Percentiles rank a stretch among this genome's conserved stretches.
Evolutionary conservation across 1,140 invertebrate species (phyloP).

Genomic region (Anadara kagoshimensis): DNA sequence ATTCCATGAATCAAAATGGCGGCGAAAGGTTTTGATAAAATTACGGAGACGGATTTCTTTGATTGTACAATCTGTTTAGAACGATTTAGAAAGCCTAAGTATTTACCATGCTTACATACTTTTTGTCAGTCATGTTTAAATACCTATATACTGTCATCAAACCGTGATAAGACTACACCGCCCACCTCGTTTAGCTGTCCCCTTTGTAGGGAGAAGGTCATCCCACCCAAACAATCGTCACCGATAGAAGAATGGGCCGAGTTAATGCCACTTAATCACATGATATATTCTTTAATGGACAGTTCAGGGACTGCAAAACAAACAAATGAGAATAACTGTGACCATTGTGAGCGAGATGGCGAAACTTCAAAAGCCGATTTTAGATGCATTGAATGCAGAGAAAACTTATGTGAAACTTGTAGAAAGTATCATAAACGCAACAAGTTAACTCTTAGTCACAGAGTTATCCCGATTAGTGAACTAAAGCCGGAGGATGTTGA

Average conservation of each 20-base stretch:
- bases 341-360: constrained; percentile 8
- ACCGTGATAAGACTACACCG: neutral
- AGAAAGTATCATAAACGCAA: constrained; percentile 2
- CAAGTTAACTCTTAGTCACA: constrained; percentile 1
- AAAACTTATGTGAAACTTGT: constrained; percentile 14
- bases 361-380: neutral
- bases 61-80: constrained; percentile 28
- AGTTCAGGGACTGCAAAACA: neutral
- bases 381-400: constrained; percentile 23
- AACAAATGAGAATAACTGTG: neutral
- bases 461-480: constrained; percentile 6
- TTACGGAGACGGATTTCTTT: neutral
- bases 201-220: constrained; percentile 8
- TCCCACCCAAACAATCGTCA: neutral
- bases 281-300: neutral
- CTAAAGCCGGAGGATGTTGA: neutral
- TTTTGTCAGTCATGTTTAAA: constrained; percentile 23
- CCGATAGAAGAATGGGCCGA: constrained; percentile 1
- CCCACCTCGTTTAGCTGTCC: constrained; percentile 11
- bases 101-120: constrained; percentile 33
- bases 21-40: neutral
- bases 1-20: neutral
- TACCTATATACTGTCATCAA: constrained; percentile 20
- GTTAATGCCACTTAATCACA: neutral
- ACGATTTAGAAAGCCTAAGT: constrained; percentile 19